Base-by-base conservation (phyloP, 2,113 vertebrate species). In the Anas platyrhynchos region DNA sequence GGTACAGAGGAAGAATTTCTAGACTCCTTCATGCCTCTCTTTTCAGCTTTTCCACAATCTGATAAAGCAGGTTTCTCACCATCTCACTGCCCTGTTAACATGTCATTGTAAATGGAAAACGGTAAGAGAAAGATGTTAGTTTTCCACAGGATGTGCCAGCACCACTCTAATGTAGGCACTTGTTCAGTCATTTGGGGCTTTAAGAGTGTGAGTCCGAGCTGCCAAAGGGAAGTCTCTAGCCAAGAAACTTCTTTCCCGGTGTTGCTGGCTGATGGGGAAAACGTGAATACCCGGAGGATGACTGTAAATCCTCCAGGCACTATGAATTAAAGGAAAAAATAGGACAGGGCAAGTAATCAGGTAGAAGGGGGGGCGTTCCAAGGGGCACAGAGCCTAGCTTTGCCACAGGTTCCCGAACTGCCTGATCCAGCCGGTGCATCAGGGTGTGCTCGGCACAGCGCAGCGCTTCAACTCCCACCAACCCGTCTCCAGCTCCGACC, bases 61-160 rank as follows among this genome's bases (percentile, higher is more conserved):
- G 21, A 9, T 73, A 69, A 50, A 72, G 41, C 56, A 41, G 3
- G 2, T 55, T 88, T 78, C 63, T 79, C 46, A 32, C 8, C 25
- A 29, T 46, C 0, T 1, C 13, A 12, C 20, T 85, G 16, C 17
- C 0, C 0, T 46, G 23, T 15, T 68, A 86, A 46, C 13, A 52
- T 17, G 31, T 21, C 16, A 4, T 9, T 43, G 9, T 73, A 50
- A 81, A 41, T 65, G 29, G 16, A 54, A 88, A 93, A 77, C 4
- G 11, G 10, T 16, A 43, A 56, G 18, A 41, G 36, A 56, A 20
- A 92, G 2, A 61, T 29, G 50, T 29, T 4, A 55, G 38, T 22
- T 76, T 92, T 83, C 27, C 32, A 25, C 21, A 32, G n/a, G 73
- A 56, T 15, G n/a, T 80, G 61, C 23, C 69, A 72, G 54, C 32